A percentile compares a stretch with the other conserved stretches of the same genome.
These are phyloP conservation scores for Netelia inedita DNA, from an alignment of 2,888 invertebrate genomes.

Conservation along the genomic window DNA sequence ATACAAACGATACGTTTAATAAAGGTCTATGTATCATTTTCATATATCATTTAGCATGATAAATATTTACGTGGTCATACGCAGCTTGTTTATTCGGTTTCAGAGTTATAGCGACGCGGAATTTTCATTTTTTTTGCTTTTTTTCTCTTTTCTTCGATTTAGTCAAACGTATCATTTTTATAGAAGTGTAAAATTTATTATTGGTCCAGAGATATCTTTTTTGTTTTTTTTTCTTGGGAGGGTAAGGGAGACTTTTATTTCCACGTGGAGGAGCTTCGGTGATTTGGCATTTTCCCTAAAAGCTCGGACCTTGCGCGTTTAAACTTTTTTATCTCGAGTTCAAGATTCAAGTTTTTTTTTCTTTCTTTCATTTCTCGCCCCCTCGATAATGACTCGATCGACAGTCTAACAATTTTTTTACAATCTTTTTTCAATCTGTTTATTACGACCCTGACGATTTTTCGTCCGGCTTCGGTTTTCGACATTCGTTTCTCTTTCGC, in stretches of 20 bases:
- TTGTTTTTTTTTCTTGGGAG: slow-evolving; percentile 63
- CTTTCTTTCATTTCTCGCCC: slow-evolving; percentile 44
- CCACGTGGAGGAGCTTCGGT: slow-evolving; percentile 63
- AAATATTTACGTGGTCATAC: slow-evolving; percentile 48
- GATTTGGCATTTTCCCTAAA: slow-evolving; percentile 57
- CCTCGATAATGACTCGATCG: slow-evolving; percentile 55
- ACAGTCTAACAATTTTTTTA: slow-evolving; percentile 37
- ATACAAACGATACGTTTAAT: slow-evolving; percentile 49
- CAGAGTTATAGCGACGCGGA: slow-evolving; percentile 71
- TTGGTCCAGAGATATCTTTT: slow-evolving; percentile 82
- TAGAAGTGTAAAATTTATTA: slow-evolving; percentile 84
- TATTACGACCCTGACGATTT: slow-evolving; percentile 39
- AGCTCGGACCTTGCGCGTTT: slow-evolving; percentile 28
- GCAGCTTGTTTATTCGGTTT: slow-evolving; percentile 52
- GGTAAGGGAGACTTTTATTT: slow-evolving; percentile 50
- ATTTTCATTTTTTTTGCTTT: slow-evolving; percentile 59
- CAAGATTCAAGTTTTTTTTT: neutral
- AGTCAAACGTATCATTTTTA: slow-evolving; percentile 74
- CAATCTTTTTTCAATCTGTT: slow-evolving; percentile 26
- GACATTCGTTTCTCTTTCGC: neutral
- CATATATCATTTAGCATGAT: slow-evolving; percentile 45
- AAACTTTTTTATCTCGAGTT: slow-evolving; percentile 8
- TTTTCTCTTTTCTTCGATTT: slow-evolving; percentile 67
- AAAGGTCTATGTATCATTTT: slow-evolving; percentile 20
- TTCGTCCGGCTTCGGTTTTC: slow-evolving; percentile 30